Evolutionary conservation across 2,888 invertebrate genomes (phyloP).

Genomic region (Onchidella celtica): DNA sequence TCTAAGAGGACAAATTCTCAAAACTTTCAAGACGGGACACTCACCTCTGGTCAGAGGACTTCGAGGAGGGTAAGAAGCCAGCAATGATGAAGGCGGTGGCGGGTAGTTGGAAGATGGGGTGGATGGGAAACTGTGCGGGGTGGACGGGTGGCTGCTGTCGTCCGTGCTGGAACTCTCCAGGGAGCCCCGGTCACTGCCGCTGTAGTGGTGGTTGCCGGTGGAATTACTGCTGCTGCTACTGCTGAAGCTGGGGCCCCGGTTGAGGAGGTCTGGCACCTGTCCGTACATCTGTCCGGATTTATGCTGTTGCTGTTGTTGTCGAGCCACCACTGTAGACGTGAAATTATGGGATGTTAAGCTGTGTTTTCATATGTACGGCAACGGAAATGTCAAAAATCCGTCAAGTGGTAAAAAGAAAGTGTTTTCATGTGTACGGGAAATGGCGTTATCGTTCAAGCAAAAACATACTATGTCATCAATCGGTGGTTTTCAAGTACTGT

Average conservation of each 20-base stretch:
- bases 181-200: constrained; percentile 44
- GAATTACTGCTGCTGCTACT: not conserved
- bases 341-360: too few species aligned
- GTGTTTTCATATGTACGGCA: too few species aligned
- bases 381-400: too few species aligned
- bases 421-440: too few species aligned
- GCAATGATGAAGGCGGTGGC: constrained; percentile 38
- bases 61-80: constrained; percentile 34
- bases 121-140: constrained; percentile 44
- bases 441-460: too few species aligned
- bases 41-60: constrained; percentile 44
- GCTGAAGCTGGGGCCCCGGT: constrained; percentile 42
- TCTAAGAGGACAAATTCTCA: too few species aligned
- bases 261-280: constrained; percentile 57
- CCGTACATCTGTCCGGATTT: constrained; percentile 42
- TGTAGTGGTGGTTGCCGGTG: constrained; percentile 9
- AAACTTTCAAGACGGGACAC: not conserved
- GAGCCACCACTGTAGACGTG: constrained; percentile 16
- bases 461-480: too few species aligned
- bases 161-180: constrained; percentile 44
- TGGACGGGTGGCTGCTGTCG: constrained; percentile 53
- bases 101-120: constrained; percentile 31
- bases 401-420: too few species aligned
- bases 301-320: constrained; percentile 29
- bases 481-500: too few species aligned